Percentiles rank a stretch among this genome's conserved stretches.
phyloP scores from a whole-genome alignment of 2,888 invertebrate genomes.

The Calliopum simillimum region DNA sequence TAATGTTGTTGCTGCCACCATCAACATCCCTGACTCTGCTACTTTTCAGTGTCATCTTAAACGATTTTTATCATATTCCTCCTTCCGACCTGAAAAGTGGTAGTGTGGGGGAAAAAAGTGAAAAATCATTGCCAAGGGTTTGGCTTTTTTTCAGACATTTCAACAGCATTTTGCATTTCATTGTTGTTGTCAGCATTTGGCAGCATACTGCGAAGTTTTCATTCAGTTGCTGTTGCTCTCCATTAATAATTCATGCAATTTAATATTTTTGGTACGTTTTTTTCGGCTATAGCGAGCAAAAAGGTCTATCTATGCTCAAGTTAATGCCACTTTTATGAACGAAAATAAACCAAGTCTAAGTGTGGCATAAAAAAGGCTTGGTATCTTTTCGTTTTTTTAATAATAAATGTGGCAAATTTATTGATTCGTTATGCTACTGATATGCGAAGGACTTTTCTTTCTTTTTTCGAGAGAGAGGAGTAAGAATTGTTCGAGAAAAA shows the following conservation, averaged over 20 bases:
- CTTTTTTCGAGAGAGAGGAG: too few relatives aligned
- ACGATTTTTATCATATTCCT: constrained; percentile 2
- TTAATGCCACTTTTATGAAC: constrained; percentile 29
- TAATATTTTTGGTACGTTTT: constrained; percentile 35
- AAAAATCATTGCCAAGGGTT: background rate
- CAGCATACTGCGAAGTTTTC: background rate
- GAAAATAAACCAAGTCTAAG: background rate
- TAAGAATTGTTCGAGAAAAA: too few relatives aligned
- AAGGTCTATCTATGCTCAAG: background rate
- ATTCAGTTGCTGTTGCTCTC: background rate
- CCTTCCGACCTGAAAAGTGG: too few relatives aligned
- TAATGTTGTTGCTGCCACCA: background rate
- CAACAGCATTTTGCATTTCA: constrained; percentile 12
- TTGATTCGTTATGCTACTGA: too few relatives aligned
- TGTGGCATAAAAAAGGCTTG: too few relatives aligned
- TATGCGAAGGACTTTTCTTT: too few relatives aligned
- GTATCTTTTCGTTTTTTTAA: too few relatives aligned
- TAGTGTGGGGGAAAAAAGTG: background rate
- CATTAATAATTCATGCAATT: constrained; percentile 54
- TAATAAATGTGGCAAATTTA: too few relatives aligned
- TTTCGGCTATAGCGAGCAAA: background rate
- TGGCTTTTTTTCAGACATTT: background rate
- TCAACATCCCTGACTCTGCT: background rate
- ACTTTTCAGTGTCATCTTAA: constrained; percentile 23
- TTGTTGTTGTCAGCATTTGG: background rate